phyloP scores from a whole-genome alignment of 2,797 vertebrate genomes.

The Peromyscus melanophrys region DNA sequence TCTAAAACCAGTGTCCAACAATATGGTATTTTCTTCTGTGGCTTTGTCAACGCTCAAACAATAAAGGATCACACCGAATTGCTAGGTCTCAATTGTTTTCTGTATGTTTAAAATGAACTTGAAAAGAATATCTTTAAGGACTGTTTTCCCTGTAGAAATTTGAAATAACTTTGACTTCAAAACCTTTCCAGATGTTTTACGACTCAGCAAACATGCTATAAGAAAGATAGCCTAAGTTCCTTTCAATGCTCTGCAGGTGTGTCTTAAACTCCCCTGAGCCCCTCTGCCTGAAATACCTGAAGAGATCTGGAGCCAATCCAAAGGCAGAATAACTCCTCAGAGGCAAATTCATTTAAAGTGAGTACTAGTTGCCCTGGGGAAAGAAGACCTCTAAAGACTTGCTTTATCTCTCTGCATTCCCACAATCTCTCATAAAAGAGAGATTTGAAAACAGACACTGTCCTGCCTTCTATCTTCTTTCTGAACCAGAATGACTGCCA shows the following conservation, averaged over 20 bases:
- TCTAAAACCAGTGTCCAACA: not conserved
- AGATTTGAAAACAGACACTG: slow-evolving; percentile 49
- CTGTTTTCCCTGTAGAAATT: slow-evolving; percentile 45
- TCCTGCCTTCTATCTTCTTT: slow-evolving; percentile 37
- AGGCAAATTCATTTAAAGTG: slow-evolving; percentile 52
- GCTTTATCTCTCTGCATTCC: slow-evolving; percentile 44
- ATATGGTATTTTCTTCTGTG: not conserved
- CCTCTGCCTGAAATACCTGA: slow-evolving; percentile 43
- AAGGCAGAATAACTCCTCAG: slow-evolving; percentile 55
- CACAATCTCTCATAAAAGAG: slow-evolving; percentile 29
- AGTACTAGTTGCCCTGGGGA: slow-evolving; percentile 65
- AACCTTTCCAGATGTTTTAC: slow-evolving; percentile 47
- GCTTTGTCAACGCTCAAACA: not conserved
- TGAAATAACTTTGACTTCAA: slow-evolving; percentile 70
- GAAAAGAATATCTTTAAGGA: slow-evolving; percentile 74
- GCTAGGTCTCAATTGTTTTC: not conserved
- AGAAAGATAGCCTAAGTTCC: slow-evolving; percentile 63
- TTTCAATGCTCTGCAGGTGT: slow-evolving; percentile 63
- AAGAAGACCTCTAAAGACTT: not conserved
- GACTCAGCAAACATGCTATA: slow-evolving; percentile 54
- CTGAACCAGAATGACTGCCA: not conserved
- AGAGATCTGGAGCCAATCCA: slow-evolving; percentile 64
- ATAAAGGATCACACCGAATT: not conserved
- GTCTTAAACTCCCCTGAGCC: slow-evolving; percentile 46
- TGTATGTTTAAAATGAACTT: slow-evolving; percentile 66